Evolutionary conservation across 1,140 invertebrate species (phyloP).

Genomic region (Tetraneura akinire): DNA sequence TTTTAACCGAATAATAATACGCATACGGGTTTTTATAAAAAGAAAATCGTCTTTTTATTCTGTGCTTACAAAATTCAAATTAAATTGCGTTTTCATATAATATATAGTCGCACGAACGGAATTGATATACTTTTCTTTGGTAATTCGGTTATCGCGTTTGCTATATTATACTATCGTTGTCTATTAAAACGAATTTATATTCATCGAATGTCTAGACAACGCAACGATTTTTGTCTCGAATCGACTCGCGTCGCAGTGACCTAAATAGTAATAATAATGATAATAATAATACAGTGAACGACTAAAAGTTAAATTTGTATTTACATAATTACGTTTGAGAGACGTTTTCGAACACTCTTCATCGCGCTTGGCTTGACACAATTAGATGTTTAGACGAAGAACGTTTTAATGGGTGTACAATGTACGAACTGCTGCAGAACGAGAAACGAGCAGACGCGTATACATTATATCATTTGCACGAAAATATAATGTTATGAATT

Average conservation of each 20-base stretch:
- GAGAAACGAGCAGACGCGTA: not conserved
- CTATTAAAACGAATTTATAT: not conserved
- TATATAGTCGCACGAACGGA: too few relatives aligned
- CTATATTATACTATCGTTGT: too few relatives aligned
- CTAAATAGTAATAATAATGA: not conserved
- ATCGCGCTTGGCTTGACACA: not conserved
- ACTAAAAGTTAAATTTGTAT: slow-evolving; percentile 25
- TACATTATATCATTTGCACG: too few relatives aligned
- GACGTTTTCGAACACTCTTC: not conserved
- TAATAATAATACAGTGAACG: not conserved
- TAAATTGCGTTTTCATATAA: too few relatives aligned
- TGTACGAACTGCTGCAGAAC: not conserved
- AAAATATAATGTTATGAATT: slow-evolving; percentile 18
- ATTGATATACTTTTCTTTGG: too few relatives aligned
- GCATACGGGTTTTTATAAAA: too few relatives aligned
- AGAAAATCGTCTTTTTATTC: too few relatives aligned
- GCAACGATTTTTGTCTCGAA: not conserved
- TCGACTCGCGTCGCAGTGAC: slow-evolving; percentile 6
- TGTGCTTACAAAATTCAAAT: too few relatives aligned
- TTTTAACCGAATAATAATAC: too few relatives aligned
- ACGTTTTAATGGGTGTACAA: not conserved
- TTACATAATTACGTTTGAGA: not conserved
- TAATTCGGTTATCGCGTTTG: too few relatives aligned
- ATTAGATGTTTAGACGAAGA: not conserved
- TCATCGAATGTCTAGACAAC: slow-evolving; percentile 15